Evolutionary conservation across 1,140 invertebrate species (phyloP).

Genomic region (Lysiphlebus fabarum): DNA sequence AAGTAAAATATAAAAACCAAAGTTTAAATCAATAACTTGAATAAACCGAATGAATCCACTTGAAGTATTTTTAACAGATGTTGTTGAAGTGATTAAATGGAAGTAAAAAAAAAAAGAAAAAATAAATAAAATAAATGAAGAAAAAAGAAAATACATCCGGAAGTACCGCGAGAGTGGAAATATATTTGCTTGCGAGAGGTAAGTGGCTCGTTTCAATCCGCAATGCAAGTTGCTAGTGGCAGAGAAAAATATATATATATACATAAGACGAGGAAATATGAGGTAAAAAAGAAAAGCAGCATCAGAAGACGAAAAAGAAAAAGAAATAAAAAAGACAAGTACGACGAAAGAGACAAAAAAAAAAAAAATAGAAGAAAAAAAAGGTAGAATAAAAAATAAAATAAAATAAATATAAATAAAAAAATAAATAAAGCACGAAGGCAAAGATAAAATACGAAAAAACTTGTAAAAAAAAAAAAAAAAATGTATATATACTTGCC

Average conservation of each 20-base stretch:
- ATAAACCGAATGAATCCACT: too few species aligned
- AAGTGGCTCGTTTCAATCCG: conserved; percentile 20
- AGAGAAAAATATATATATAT: not conserved
- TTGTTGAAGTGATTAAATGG: not conserved
- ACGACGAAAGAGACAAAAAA: not conserved
- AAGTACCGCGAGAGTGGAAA: conserved; percentile 7
- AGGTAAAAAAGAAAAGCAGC: not conserved
- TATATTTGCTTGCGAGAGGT: conserved; percentile 19
- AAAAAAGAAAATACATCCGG: not conserved
- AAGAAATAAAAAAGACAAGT: conserved; percentile 4
- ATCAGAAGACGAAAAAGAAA: conserved; percentile 4
- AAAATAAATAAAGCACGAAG: not conserved
- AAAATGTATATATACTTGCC: conserved; percentile 57
- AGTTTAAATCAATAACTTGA: too few species aligned
- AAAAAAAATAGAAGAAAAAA: conserved; percentile 9
- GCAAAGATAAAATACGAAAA: conserved; percentile 21
- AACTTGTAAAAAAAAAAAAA: conserved; percentile 35
- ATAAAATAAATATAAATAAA: not conserved
- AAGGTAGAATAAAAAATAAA: conserved; percentile 6
- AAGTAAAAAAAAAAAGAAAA: not conserved
- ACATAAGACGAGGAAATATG: conserved; percentile 10
- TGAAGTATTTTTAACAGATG: not conserved
- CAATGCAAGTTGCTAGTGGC: conserved; percentile 17
- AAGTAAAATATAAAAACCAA: too few species aligned
- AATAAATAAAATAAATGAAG: too few species aligned